Evolutionary conservation across 1,140 invertebrate genomes (phyloP), one percentile per base, ranked within the genome.

Genomic region (Caenorhabditis remanei): DNA sequence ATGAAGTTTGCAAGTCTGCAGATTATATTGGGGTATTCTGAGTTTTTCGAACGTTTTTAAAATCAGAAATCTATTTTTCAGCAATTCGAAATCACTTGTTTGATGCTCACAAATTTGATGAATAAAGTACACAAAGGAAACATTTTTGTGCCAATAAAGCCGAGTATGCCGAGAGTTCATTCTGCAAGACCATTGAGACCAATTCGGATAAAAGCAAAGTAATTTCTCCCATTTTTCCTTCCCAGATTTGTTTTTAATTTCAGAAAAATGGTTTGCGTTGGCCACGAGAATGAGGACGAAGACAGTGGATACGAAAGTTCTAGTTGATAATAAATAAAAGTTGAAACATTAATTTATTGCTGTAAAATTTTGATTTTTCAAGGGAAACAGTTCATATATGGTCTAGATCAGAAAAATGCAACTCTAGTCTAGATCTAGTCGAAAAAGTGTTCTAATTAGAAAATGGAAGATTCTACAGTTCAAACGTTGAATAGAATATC

Each of bases 41-140:
- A 46, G 6, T 71, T 4, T 53, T 21, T 21, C 24, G 11, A 32
- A 21, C 4, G 11, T 53, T 11, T 71, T 71, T 32, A 67, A 11
- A 79, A 13, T 24, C 9, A 16, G 0, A 19, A 71, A 43, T 16
- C 24, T 11, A 1, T 50, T 50, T 79, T 79, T 43, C 65, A 79
- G 71, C 71, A 79, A 14, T 79, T 79, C n/a, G 71, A 79, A 79
- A 79, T 79, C 11, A 79, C 71, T 53, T 79, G 71, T 53, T n/a
- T 79, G 46, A 79, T 79, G 71, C 46, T 79, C 8, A 79, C 71
- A 24, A 48, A 46, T 24, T 24, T 79, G 19, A 79, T 53, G 71
- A 79, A 79, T 14, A 79, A 79, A 14, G 71, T 79, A 6, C 46
- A 79, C 40, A 79, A 79, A 50, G 71, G 71, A 0, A 50, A n/a